Evolutionary conservation across 37 sponge, comb jelly and placozoan species (phyloP), one percentile per base, ranked within the genome.

Genomic region (Agelas oroides): DNA sequence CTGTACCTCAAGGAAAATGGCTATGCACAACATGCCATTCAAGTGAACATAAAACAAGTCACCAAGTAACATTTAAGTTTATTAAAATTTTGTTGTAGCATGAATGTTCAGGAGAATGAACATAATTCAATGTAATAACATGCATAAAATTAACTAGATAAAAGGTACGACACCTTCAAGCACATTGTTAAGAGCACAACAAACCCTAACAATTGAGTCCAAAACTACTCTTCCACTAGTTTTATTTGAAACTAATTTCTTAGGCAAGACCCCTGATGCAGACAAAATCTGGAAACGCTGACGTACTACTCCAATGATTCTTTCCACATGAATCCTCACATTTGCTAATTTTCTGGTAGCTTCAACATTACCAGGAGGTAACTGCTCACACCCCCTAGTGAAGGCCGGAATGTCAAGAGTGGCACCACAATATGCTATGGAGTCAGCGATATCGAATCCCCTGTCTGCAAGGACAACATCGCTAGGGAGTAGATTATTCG

Each of bases 141-240:
- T 20, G 16, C 16, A 57, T 57, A 19, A 57, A 20, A 20, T 57
- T 19, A 20, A 19, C 39, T 30, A 71, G 41, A 39, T 56, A 39
- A 64, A 65, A 12, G 88, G 88, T 18, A 89, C 74, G n/a, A 89
- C 38, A n/a, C 65, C 65, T 13, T 68, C 73, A 77, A 73, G 70
- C 24, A 84, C 75, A 78, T 89, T 89, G 33, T 78, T 64, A 36
- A 90, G 62, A 39, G 85, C 66, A 83, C 79, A 83, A 77, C 90
- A 89, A 32, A 84, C 80, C n/a, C 28, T 59, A 20, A 90, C 85
- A 25, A 90, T 61, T 18, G 68, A 58, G 75, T 87, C 88, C 65
- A 87, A 20, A 35, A 76, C 25, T 64, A 66, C 35, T 34, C 32
- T 3, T 25, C 65, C 84, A 73, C 53, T 35, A 25, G 14, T 24